A percentile compares a stretch with the other conserved stretches of the same genome.
These are phyloP conservation scores for Montipora foliosa DNA, from an alignment of 64 coral and sea anemone genomes.

Conservation along the genomic window DNA sequence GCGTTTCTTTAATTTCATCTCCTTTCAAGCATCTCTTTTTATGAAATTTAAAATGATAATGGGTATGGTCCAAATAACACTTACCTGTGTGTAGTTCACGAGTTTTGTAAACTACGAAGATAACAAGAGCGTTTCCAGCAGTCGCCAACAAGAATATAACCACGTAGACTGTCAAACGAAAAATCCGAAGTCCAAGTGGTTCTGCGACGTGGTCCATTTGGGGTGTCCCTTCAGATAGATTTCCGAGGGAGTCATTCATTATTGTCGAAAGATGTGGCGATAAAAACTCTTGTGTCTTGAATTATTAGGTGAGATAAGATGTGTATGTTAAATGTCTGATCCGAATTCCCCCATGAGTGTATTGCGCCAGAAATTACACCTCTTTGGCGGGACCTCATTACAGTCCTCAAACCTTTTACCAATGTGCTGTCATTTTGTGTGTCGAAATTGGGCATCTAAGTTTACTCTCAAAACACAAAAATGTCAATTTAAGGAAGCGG, in stretches of 20 bases:
- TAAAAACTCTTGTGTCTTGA: background rate
- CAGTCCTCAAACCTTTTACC: background rate
- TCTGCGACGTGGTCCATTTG: conserved; percentile 37
- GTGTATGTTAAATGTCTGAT: background rate
- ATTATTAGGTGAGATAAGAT: too few species aligned
- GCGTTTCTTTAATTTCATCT: background rate
- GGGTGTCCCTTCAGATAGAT: background rate
- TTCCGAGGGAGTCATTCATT: background rate
- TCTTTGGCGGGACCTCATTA: background rate
- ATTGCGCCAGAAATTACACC: conserved; percentile 15
- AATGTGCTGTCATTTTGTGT: conserved; percentile 9
- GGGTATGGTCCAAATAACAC: background rate
- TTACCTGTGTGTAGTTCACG: conserved; percentile 75
- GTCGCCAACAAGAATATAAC: conserved; percentile 80
- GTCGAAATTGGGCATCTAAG: background rate
- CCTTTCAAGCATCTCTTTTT: conserved; percentile 5
- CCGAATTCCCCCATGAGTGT: background rate
- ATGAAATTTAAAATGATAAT: background rate
- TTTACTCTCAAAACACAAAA: conserved; percentile 48
- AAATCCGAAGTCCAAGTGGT: conserved; percentile 62
- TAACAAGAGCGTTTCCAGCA: conserved; percentile 75
- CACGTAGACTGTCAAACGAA: conserved; percentile 66
- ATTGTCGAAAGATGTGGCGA: background rate
- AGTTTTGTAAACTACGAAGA: conserved; percentile 84
- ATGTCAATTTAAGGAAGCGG: conserved; percentile 43